Percentiles rank a stretch among this genome's conserved stretches.
These are phyloP conservation scores for Azemiops feae DNA, from an alignment of 2,113 vertebrate genomes.

Conservation along the genomic window DNA sequence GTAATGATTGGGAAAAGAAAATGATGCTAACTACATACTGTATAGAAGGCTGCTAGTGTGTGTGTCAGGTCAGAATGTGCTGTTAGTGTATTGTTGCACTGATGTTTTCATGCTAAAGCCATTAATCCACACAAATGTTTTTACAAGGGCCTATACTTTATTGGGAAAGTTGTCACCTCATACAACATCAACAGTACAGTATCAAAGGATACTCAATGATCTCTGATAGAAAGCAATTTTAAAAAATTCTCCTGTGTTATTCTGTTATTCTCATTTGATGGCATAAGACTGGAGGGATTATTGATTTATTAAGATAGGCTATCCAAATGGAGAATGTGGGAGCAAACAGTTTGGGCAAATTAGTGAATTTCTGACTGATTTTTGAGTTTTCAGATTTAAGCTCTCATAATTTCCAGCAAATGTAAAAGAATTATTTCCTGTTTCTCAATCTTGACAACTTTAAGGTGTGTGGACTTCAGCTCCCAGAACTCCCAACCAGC, in stretches of 20 bases:
- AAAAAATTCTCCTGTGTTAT: not conserved
- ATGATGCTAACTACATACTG: not conserved
- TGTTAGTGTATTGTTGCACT: slow-evolving; percentile 17
- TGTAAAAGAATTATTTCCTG: not conserved
- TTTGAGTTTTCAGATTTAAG: not conserved
- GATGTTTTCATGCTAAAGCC: slow-evolving; percentile 12
- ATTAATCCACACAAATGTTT: no score
- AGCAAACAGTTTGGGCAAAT: not conserved
- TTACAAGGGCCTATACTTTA: fast-evolving
- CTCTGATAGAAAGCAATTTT: not conserved
- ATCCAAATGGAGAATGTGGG: not conserved
- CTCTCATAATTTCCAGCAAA: not conserved
- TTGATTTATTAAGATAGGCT: not conserved
- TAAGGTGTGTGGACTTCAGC: not conserved
- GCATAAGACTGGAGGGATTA: not conserved
- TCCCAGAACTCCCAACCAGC: no score
- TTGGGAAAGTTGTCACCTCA: no score
- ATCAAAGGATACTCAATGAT: not conserved
- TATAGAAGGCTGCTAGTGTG: not conserved
- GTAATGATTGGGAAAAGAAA: slow-evolving; percentile 5
- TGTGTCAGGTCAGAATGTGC: not conserved
- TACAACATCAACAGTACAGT: not conserved
- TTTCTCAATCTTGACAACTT: not conserved
- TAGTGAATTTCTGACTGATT: not conserved
- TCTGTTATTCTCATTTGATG: not conserved